These are phyloP conservation scores for Cairina moschata DNA, from an alignment of 2,113 vertebrate genomes.

Conservation along the genomic window DNA sequence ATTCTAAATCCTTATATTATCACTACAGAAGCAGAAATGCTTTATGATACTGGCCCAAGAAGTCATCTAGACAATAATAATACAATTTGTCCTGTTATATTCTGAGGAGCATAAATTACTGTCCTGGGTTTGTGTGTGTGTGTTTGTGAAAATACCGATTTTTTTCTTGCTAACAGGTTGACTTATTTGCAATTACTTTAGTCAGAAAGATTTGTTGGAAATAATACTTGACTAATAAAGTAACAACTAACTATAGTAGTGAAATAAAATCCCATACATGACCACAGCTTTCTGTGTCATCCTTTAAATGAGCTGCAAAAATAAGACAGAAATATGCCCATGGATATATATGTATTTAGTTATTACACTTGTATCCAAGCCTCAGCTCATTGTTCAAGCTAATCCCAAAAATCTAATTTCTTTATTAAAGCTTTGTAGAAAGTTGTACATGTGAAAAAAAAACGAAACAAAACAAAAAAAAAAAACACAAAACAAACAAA, in stretches of 20 bases:
- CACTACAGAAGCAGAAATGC: neutral
- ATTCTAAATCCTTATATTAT: neutral
- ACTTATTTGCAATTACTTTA: neutral
- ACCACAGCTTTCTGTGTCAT: neutral
- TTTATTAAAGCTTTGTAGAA: neutral
- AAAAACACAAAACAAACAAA: neutral
- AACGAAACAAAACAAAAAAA: no score
- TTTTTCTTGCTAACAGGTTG: neutral
- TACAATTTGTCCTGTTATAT: neutral
- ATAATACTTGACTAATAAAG: neutral
- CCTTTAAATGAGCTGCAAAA: neutral
- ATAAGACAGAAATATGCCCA: neutral
- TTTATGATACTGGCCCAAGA: neutral
- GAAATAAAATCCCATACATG: neutral
- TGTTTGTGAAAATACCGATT: neutral
- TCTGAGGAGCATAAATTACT: neutral
- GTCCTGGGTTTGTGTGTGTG: neutral
- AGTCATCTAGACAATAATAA: neutral
- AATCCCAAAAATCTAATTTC: neutral
- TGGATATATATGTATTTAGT: neutral
- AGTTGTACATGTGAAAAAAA: neutral
- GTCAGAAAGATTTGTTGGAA: neutral
- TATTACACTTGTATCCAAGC: neutral
- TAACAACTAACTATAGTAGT: neutral
- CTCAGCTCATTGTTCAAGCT: neutral